Evolutionary conservation across 1,140 invertebrate species (phyloP), one percentile per base, ranked within the genome.

Genomic region (Pissodes strobi): DNA sequence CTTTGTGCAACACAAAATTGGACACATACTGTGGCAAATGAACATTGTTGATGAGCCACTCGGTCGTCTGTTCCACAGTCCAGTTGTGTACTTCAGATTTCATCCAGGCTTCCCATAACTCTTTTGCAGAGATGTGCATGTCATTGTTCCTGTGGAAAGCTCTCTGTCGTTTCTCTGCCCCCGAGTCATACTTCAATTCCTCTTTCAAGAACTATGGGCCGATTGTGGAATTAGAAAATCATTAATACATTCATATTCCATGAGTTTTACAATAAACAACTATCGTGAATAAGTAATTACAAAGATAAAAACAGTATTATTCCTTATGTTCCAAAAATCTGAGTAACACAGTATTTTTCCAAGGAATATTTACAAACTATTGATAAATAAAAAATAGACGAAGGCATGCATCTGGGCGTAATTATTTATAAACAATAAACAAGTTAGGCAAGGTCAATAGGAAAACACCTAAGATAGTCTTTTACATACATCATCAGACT

Each of bases 121-220:
- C 95, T 75, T 92, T 89, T 45, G 96, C 93, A 9, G 92, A 95
- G 68, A 98, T 95, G 73, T 95, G 92, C 86, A 93, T 95, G 77
- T 97, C 95, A 78, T 97, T 95, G 78, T 96, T 93, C 68, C 90
- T 88, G 84, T 98, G 95, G 79, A 98, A 97, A 19, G 89, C 90
- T 69, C 90, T 88, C 76, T 95, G 92, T 57, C 94, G 85, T 72
- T 91, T 88, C 78, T 95, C 93, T 71, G 94, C 91, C 0, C 93
- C 93, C 68, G 93, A 90, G 79, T 94, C 92, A 78, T 96, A 95
- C 78, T 97, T 92, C 30, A 98, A 80, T 80, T 98, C 95, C 80
- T 97, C 94, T 62, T 94, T 85, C 49, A 97, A 82, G 82, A 97
- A 98, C 94, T 97, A 80, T 55, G 83, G 56, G n/a, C n/a, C n/a